These are phyloP conservation scores for Tachysurus vachellii DNA, from an alignment of 2,113 vertebrate species.

Conservation along the genomic window DNA sequence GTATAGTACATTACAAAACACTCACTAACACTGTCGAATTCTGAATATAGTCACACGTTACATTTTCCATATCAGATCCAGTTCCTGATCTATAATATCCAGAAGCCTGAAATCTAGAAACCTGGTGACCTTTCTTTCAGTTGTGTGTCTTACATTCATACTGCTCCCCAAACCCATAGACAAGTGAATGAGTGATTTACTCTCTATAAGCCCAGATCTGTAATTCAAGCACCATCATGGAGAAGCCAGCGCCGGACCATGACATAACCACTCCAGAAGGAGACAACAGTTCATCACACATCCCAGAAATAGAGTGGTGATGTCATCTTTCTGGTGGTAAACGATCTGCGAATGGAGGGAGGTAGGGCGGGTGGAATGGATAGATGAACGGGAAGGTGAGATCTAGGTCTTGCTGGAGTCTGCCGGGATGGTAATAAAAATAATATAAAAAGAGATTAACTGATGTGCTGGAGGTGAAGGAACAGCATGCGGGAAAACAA, in stretches of 20 bases:
- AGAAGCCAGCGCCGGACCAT: constrained; percentile 55
- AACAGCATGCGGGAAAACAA: constrained; percentile 18
- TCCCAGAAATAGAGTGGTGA: constrained; percentile 74
- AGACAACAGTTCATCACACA: constrained; percentile 62
- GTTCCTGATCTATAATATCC: not conserved
- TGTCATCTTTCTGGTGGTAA: constrained; percentile 74
- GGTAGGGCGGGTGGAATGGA: constrained; percentile 31
- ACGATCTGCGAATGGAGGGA: constrained; percentile 54
- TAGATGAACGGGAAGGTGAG: constrained; percentile 46
- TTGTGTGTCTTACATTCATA: constrained; percentile 21
- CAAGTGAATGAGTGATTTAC: constrained; percentile 54
- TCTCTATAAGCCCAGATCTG: constrained; percentile 34
- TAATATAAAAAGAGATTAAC: constrained; percentile 31
- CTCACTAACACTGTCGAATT: not conserved
- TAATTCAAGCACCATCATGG: constrained; percentile 46
- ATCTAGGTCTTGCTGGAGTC: constrained; percentile 37
- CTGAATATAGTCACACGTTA: constrained; percentile 1
- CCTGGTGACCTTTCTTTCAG: not conserved
- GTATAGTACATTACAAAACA: not conserved
- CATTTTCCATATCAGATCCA: not conserved
- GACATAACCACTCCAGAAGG: constrained; percentile 70
- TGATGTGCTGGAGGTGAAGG: constrained; percentile 13
- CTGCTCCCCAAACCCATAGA: constrained; percentile 26
- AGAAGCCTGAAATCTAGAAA: not conserved
- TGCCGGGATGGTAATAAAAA: constrained; percentile 35